Base-by-base conservation (phyloP, 2,113 vertebrate genomes). In the Pygoscelis adeliae region DNA sequence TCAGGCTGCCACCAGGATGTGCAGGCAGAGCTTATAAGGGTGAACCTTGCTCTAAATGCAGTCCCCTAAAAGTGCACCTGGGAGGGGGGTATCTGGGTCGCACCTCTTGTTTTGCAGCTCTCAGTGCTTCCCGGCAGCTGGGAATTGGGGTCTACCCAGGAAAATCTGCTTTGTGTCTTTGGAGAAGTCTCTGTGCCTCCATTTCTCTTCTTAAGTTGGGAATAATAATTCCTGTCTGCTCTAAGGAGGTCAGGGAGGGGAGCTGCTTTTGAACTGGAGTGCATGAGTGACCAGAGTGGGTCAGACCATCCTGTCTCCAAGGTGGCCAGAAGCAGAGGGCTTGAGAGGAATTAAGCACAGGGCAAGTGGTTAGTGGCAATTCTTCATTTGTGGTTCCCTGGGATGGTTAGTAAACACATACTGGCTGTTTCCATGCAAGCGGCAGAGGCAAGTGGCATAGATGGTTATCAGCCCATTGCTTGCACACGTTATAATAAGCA, bases 61-160 rank as follows among this genome's bases (percentile, higher is more conserved):
- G 8, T 10, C 27, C 17, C 11, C 42, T 76, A 42, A 61, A 77
- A 62, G 14, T 61, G 18, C n/a, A 62, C 20, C 20, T 71, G 11
- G 7, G 2, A 34, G 17, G 3, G 5, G 5, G 27, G 1, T 22
- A 44, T 36, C 49, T 56, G 2, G 6, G 12, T 77, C 14, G 5
- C 20, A 44, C 6, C 11, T 86, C 80, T 44, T 89, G 23, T 73
- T 83, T 69, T 46, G 40, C 40, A 91, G 34, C 18, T 73, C 27
- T 30, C 22, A 50, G 1, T 87, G 22, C 27, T 89, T 93, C 50
- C 32, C 3, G 2, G 1, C 21, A 77, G 17, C 65, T 69, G 27
- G 49, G 27, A 77, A 58, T 7, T 77, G 30, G 11, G 5, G 7
- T 67, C 69, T 84, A n/a, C 27, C 5, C 32, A 38, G 65, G 44